phyloP scores from a whole-genome alignment of 2,888 invertebrate species.

The Trimorus sp. region DNA sequence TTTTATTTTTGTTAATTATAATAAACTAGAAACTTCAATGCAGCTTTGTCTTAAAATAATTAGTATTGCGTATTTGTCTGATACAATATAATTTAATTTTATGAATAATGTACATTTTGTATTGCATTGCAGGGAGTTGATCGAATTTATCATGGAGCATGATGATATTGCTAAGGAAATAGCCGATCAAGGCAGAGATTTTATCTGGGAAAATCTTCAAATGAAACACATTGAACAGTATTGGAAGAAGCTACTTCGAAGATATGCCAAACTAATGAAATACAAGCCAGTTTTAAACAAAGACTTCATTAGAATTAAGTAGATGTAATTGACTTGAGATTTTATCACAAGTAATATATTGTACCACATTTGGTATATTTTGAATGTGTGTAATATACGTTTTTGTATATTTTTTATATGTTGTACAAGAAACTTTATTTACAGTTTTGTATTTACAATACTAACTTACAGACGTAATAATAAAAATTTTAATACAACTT shows the following conservation, averaged over 20 bases:
- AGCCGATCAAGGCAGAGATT: conserved; percentile 90
- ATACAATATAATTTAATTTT: not conserved
- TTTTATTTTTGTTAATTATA: no score
- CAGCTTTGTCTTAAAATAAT: no score
- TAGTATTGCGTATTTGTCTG: no score
- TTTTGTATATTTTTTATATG: no score
- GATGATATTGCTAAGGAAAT: conserved; percentile 89
- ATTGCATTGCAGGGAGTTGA: conserved; percentile 82
- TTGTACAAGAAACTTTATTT: no score
- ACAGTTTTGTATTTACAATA: no score
- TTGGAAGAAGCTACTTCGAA: conserved; percentile 90
- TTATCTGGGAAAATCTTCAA: conserved; percentile 91
- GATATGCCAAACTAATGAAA: conserved; percentile 88
- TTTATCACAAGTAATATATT: not conserved
- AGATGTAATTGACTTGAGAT: not conserved
- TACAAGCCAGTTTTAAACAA: conserved; percentile 85
- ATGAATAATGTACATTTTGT: conserved; percentile 25
- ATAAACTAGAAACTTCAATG: no score
- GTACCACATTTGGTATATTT: no score
- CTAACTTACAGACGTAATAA: no score
- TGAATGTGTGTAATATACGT: no score
- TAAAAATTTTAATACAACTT: no score
- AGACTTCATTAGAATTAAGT: conserved; percentile 83
- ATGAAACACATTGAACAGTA: conserved; percentile 93
- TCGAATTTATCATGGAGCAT: conserved; percentile 89